phyloP scores from a whole-genome alignment of 2,797 vertebrate genomes.

The Adelosebastes latens region DNA sequence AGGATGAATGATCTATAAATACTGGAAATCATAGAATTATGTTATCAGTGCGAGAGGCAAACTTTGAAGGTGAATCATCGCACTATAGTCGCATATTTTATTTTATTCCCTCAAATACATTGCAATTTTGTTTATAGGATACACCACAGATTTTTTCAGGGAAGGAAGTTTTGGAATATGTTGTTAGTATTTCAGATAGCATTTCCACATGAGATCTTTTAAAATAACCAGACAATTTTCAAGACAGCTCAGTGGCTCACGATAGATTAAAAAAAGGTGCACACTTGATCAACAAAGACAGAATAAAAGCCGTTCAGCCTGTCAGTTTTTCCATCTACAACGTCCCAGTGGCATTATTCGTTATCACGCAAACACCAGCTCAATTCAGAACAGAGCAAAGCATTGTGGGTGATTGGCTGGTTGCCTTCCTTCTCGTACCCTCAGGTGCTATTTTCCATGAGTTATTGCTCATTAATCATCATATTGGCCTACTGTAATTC shows the following conservation, averaged over 20 bases:
- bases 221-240: not conserved
- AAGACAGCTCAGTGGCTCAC: not conserved
- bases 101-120: not conserved
- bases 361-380: conserved; percentile 4
- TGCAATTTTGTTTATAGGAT: not conserved
- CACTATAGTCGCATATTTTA: not conserved
- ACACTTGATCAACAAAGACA: not conserved
- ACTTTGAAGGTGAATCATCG: not conserved
- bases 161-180: not conserved
- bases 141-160: not conserved
- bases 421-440: not conserved
- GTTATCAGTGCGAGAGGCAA: not conserved
- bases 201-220: too few relatives aligned
- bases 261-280: not conserved
- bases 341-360: not conserved
- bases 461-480: conserved; percentile 6
- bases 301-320: not conserved
- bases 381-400: conserved; percentile 19
- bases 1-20: conserved; percentile 53
- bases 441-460: conserved; percentile 4
- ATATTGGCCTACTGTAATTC: not conserved
- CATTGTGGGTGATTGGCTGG: not conserved
- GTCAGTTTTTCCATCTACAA: conserved; percentile 18
- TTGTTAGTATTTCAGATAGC: not conserved
- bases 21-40: conserved; percentile 20